Conservation (phyloP, 1,140 invertebrate species). For the Drosophila albomicans region DNA sequence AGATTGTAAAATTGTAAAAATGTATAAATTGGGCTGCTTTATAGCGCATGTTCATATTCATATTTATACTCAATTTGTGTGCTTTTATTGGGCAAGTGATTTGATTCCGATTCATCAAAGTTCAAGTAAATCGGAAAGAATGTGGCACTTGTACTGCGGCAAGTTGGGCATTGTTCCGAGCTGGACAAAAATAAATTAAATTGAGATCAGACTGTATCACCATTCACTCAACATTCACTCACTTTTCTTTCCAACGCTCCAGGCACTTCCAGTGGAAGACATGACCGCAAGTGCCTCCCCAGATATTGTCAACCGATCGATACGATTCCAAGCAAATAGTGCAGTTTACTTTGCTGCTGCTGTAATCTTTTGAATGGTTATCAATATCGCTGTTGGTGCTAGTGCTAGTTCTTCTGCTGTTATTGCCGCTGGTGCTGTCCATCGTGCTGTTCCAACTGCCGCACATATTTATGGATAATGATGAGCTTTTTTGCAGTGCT, state of each 20-base stretch:
- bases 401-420: neutral
- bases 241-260: neutral
- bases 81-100: neutral
- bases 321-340: neutral
- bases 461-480: neutral
- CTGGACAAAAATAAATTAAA: neutral
- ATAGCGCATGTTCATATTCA: conserved; percentile 51
- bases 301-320: neutral
- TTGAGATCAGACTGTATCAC: neutral
- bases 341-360: neutral
- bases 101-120: conserved; percentile 13
- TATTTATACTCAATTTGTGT: conserved; percentile 27
- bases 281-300: neutral
- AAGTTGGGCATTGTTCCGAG: conserved; percentile 30
- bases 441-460: conserved; percentile 5
- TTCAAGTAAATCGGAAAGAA: conserved; percentile 28
- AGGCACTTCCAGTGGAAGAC: conserved; percentile 9
- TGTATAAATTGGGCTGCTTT: conserved; percentile 26
- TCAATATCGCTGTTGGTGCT: neutral
- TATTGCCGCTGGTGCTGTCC: neutral
- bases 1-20: too few relatives aligned
- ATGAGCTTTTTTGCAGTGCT: too few relatives aligned
- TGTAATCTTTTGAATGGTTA: neutral
- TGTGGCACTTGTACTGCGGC: neutral
- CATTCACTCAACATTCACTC: neutral